These are phyloP conservation scores for Ceratina australensis DNA, from an alignment of 1,140 invertebrate genomes.

Conservation along the genomic window DNA sequence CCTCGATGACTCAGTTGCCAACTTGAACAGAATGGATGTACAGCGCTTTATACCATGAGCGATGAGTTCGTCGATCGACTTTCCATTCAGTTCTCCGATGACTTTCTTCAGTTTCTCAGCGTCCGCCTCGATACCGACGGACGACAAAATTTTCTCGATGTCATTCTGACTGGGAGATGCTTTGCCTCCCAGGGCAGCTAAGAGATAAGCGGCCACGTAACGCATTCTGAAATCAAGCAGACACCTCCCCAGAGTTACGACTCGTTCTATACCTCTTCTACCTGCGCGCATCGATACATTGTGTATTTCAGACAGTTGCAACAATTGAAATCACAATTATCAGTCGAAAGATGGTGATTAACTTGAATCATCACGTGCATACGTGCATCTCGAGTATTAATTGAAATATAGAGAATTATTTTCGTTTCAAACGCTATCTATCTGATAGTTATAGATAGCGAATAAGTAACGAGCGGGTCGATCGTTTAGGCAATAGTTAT, in stretches of 20 bases:
- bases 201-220: slow-evolving; percentile 99
- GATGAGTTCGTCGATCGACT: slow-evolving; percentile 93
- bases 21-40: too few species aligned
- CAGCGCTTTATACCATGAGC: slow-evolving; percentile 84
- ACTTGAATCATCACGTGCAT: slow-evolving; percentile 69
- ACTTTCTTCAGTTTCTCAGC: slow-evolving; percentile 91
- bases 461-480: not conserved
- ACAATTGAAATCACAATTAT: slow-evolving; percentile 74
- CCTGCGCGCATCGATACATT: too few species aligned
- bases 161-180: slow-evolving; percentile 88
- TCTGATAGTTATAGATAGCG: not conserved
- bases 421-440: not conserved
- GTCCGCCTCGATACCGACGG: slow-evolving; percentile 97
- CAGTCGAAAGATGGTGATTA: slow-evolving; percentile 79
- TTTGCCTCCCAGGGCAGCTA: slow-evolving; percentile 95
- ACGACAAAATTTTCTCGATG: slow-evolving; percentile 96
- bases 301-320: too few species aligned
- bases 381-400: not conserved
- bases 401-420: not conserved
- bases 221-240: slow-evolving; percentile 89
- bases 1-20: too few species aligned
- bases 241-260: not conserved
- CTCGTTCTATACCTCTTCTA: slow-evolving; percentile 46
- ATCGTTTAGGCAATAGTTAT: too few species aligned
- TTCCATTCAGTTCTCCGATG: slow-evolving; percentile 92